Evolutionary conservation across 2,888 invertebrate genomes (phyloP).

Genomic region (Nomada goodeniana): DNA sequence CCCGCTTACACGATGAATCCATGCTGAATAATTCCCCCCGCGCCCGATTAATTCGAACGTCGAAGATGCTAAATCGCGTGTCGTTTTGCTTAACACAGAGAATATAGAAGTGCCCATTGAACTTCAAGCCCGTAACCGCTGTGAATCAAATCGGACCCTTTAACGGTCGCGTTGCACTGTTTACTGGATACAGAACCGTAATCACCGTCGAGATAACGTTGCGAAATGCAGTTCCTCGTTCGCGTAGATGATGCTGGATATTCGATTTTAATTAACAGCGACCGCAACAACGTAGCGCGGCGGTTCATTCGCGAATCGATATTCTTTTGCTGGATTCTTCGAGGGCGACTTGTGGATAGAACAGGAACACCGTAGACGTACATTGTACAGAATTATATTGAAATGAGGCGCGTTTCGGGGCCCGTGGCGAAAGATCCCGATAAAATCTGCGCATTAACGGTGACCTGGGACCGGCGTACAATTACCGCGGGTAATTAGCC

Average conservation of each 20-base stretch:
- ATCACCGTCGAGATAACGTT: background rate
- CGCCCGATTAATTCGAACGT: background rate
- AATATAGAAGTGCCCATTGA: background rate
- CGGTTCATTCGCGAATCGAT: background rate
- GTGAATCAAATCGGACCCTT: background rate
- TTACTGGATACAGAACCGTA: background rate
- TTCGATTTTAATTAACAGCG: slow-evolving; percentile 1
- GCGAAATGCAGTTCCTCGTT: background rate
- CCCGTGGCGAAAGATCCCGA: slow-evolving; percentile 15
- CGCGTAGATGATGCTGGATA: background rate
- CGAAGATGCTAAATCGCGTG: background rate
- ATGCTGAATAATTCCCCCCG: background rate
- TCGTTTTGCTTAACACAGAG: background rate
- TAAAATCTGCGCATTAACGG: slow-evolving; percentile 27
- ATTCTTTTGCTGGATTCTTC: slow-evolving; percentile 19
- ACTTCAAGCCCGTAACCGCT: background rate
- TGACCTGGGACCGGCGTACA: slow-evolving; percentile 24
- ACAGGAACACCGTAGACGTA: background rate
- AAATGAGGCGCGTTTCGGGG: background rate
- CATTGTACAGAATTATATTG: background rate
- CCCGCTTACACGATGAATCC: slow-evolving; percentile 17
- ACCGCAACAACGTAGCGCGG: background rate
- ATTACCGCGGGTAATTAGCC: slow-evolving; percentile 75
- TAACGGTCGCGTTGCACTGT: background rate
- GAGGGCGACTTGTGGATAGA: background rate